phyloP scores from a whole-genome alignment of 2,888 invertebrate genomes.

The Xylota segnis region DNA sequence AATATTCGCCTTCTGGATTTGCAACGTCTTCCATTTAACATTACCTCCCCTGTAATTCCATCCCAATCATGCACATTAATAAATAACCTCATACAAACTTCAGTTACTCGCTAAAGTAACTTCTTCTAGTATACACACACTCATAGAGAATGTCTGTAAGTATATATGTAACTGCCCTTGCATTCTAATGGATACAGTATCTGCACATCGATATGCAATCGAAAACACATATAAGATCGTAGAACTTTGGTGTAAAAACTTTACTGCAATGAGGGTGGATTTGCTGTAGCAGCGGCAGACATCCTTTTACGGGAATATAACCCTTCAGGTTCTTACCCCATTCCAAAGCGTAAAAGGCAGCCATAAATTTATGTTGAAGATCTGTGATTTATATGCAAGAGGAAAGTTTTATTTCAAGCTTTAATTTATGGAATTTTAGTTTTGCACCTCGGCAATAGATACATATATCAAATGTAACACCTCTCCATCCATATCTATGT shows the following conservation, averaged over 20 bases:
- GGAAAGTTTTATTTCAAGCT: constrained; percentile 81
- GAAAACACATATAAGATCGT: constrained; percentile 52
- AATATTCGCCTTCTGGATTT: constrained; percentile 25
- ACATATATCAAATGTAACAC: constrained; percentile 29
- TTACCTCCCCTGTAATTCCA: constrained; percentile 6
- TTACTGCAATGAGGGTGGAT: constrained; percentile 65
- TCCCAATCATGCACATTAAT: constrained; percentile 63
- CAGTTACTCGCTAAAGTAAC: constrained; percentile 56
- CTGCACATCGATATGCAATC: constrained; percentile 72
- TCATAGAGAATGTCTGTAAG: background rate
- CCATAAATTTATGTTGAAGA: constrained; percentile 84
- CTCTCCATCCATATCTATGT: background rate
- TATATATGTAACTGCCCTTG: constrained; percentile 12
- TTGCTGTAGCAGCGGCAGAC: constrained; percentile 15
- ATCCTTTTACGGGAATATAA: constrained; percentile 46
- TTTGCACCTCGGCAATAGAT: constrained; percentile 67
- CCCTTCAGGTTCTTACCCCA: constrained; percentile 53
- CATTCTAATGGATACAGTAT: constrained; percentile 34
- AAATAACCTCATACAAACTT: constrained; percentile 66
- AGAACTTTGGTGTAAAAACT: constrained; percentile 61
- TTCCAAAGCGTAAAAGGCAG: constrained; percentile 79
- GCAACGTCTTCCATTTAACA: constrained; percentile 21
- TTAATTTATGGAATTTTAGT: constrained; percentile 76
- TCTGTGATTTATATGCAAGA: constrained; percentile 83
- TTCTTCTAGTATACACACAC: constrained; percentile 25